These are phyloP conservation scores for Podargus strigoides DNA, from an alignment of 2,797 vertebrate genomes.

Conservation along the genomic window DNA sequence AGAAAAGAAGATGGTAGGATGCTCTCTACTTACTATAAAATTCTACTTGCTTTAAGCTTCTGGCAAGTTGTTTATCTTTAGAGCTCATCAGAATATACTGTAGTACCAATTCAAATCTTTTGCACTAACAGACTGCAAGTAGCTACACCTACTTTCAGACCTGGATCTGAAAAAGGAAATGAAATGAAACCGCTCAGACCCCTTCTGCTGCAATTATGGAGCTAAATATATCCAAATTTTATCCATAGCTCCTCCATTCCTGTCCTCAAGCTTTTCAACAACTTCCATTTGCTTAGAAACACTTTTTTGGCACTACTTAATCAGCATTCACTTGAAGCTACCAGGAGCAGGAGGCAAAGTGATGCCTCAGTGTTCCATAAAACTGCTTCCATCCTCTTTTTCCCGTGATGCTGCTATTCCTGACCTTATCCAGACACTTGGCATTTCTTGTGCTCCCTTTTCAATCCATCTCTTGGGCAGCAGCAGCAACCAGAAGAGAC, in stretches of 20 bases:
- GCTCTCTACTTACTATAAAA: background rate
- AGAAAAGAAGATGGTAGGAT: background rate
- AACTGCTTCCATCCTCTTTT: no score
- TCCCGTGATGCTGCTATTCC: no score
- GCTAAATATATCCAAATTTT: conserved; percentile 23
- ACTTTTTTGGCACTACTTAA: background rate
- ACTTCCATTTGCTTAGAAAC: background rate
- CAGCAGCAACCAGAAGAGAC: background rate
- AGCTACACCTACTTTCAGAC: background rate
- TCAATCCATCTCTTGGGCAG: background rate
- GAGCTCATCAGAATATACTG: background rate
- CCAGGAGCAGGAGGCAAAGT: background rate
- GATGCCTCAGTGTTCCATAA: background rate
- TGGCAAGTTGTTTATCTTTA: no score
- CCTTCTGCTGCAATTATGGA: conserved; percentile 14
- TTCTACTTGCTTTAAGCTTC: background rate
- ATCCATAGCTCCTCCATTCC: background rate
- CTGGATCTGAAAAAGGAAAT: background rate
- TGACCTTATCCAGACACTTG: no score
- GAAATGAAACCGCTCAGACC: conserved; percentile 8
- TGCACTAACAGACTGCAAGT: background rate
- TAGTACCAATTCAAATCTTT: background rate
- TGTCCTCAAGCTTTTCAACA: conserved; percentile 35
- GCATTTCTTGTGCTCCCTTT: no score
- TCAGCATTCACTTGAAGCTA: background rate